phyloP scores from a whole-genome alignment of 2,888 invertebrate species.

The Cheilosia vulpina region DNA sequence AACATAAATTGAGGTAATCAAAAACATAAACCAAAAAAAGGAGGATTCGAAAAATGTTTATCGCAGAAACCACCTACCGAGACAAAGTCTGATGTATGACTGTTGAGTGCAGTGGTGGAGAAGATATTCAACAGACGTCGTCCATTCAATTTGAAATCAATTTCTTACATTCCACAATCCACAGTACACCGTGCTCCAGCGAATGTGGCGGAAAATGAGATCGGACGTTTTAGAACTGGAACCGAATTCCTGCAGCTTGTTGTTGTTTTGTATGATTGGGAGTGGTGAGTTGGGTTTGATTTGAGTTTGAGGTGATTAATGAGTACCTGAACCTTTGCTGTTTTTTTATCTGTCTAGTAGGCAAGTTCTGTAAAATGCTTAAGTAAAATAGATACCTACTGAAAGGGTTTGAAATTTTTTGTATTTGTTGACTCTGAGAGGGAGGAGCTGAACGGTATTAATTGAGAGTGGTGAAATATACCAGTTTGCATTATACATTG shows the following conservation, averaged over 20 bases:
- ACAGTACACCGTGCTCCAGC: neutral
- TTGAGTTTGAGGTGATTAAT: too few species aligned
- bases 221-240: slow-evolving; percentile 13
- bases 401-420: too few species aligned
- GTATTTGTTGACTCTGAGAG: too few species aligned
- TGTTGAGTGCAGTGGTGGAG: slow-evolving; percentile 33
- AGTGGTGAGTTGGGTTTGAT: too few species aligned
- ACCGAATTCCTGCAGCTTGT: slow-evolving; percentile 12
- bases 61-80: slow-evolving; percentile 55
- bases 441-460: slow-evolving; percentile 23
- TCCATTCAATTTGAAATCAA: slow-evolving; percentile 41
- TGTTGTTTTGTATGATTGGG: slow-evolving; percentile 32
- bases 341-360: too few species aligned
- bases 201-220: slow-evolving; percentile 26
- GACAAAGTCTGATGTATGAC: slow-evolving; percentile 68
- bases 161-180: slow-evolving; percentile 5
- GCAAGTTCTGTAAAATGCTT: too few species aligned
- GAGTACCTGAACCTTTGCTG: too few species aligned
- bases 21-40: slow-evolving; percentile 13
- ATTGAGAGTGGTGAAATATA: slow-evolving; percentile 31
- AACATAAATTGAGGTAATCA: slow-evolving; percentile 10
- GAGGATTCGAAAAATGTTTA: slow-evolving; percentile 6
- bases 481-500: slow-evolving; percentile 22
- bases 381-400: too few species aligned
- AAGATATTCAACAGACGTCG: slow-evolving; percentile 24